Base-by-base conservation (phyloP, 1,140 invertebrate genomes). In the Drusus annulatus region DNA sequence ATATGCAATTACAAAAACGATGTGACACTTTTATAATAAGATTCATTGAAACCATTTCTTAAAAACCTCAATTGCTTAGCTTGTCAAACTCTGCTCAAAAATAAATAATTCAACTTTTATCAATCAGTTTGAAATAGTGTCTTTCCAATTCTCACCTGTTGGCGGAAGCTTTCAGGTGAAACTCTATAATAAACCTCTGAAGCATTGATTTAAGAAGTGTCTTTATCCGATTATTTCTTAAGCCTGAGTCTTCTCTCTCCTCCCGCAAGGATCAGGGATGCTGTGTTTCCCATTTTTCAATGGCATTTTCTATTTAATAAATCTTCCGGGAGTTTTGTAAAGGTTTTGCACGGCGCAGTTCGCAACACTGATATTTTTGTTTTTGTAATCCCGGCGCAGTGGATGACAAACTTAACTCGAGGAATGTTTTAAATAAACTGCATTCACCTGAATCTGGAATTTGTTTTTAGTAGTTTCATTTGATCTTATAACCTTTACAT, bases 151-250 rank as follows among this genome's bases (percentile, higher is more conserved):
- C 56, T 23, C 56, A 19, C 17, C 56, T 60, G 56, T 60, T 13
- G 56, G 16, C 15, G 56, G 16, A 21, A 65, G 16, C 5, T 71
- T 50, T 50, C 68, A 17, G 45, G 68, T 51, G 36, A 71, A 71
- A 71, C 31, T 45, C n/a, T 45, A 50, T 50, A 17, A 71, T 50
- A 19, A 52, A 23, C 50, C 15, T 17, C 31, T 36, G 36, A 16
- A 28, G 71, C 36, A 31, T 45, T 73, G 76, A 81, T 81, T 81
- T 76, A 78, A 75, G 80, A 81, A 75, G 76, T 76, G 76, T 75
- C 76, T 58, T 81, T 78, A 81, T 81, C 76, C 80, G 80, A 81
- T 81, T 81, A 81, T 78, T 77, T n/a, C 60, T 45, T 63, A n/a
- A 56, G 16, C 78, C 69, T 0, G 36, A 25, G 58, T 19, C 56